Evolutionary conservation across 2,797 vertebrate genomes (phyloP).

Genomic region (Helicolenus hilgendorfi): DNA sequence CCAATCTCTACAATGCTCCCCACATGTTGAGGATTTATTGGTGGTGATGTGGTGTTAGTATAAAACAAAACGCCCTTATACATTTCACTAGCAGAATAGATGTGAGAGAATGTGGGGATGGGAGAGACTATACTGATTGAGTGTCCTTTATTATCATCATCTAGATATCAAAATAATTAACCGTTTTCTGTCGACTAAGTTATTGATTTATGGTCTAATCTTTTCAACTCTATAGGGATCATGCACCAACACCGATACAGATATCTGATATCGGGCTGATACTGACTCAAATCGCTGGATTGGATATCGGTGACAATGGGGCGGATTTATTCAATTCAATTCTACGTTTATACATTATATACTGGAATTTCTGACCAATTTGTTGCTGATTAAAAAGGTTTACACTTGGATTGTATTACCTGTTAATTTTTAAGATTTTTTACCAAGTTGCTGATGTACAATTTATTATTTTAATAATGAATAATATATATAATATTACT

Average conservation of each 20-base stretch:
- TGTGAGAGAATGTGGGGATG: background rate
- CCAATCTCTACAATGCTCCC: background rate
- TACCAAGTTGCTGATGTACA: too few species aligned
- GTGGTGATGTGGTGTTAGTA: background rate
- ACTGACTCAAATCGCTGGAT: too few species aligned
- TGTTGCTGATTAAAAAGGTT: too few species aligned
- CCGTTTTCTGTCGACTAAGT: background rate
- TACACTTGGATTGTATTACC: too few species aligned
- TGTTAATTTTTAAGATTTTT: too few species aligned
- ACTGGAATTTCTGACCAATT: too few species aligned
- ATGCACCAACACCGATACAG: background rate
- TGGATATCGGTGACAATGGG: too few species aligned
- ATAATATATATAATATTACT: too few species aligned
- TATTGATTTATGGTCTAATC: background rate
- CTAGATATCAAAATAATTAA: background rate
- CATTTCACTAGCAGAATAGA: background rate
- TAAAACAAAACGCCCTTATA: background rate
- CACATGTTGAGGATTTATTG: conserved; percentile 1
- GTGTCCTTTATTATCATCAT: background rate
- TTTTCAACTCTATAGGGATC: background rate
- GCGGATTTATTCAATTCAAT: rapidly evolving
- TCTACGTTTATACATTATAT: too few species aligned
- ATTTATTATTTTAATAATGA: too few species aligned
- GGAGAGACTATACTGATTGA: background rate
- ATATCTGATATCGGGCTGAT: too few species aligned